Evolutionary conservation across 2,113 vertebrate genomes (phyloP).

Genomic region (Suricata suricatta): DNA sequence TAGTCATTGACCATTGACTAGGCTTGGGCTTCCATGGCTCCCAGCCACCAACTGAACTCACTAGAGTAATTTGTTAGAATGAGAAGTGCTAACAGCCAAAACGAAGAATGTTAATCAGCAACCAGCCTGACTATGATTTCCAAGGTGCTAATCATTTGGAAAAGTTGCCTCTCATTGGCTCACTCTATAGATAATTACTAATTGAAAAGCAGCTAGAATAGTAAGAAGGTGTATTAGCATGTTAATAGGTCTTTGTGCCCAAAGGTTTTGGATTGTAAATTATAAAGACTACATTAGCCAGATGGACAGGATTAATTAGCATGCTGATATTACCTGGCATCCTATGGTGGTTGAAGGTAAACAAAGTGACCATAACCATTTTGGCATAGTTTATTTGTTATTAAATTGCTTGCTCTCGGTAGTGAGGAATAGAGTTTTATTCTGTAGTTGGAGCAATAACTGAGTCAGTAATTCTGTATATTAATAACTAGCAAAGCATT

Average conservation of each 20-base stretch:
- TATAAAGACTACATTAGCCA: constrained; percentile 76
- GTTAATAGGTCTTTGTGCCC: constrained; percentile 80
- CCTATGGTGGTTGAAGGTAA: constrained; percentile 30
- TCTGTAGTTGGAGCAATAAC: background rate
- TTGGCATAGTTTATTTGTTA: constrained; percentile 28
- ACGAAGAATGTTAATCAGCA: constrained; percentile 71
- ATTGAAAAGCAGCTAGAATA: constrained; percentile 77
- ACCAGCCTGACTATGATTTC: constrained; percentile 60
- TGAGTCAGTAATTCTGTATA: constrained; percentile 32
- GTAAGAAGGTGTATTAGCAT: constrained; percentile 79
- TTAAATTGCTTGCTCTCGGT: constrained; percentile 32
- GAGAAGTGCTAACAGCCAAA: constrained; percentile 64
- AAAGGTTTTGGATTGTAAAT: constrained; percentile 79
- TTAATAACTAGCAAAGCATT: constrained; percentile 35
- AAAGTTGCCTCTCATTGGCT: constrained; percentile 75
- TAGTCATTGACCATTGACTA: constrained; percentile 49
- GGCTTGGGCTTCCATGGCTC: constrained; percentile 15
- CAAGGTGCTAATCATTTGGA: constrained; percentile 72
- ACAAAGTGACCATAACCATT: constrained; percentile 54
- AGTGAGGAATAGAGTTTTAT: constrained; percentile 26
- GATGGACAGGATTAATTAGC: constrained; percentile 76
- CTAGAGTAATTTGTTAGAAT: constrained; percentile 55
- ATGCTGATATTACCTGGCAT: constrained; percentile 75
- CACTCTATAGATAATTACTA: constrained; percentile 57
- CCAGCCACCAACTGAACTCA: constrained; percentile 14